Evolutionary conservation across 2,113 vertebrate genomes (phyloP), one percentile per base, ranked within the genome.

Genomic region (Strigops habroptila): DNA sequence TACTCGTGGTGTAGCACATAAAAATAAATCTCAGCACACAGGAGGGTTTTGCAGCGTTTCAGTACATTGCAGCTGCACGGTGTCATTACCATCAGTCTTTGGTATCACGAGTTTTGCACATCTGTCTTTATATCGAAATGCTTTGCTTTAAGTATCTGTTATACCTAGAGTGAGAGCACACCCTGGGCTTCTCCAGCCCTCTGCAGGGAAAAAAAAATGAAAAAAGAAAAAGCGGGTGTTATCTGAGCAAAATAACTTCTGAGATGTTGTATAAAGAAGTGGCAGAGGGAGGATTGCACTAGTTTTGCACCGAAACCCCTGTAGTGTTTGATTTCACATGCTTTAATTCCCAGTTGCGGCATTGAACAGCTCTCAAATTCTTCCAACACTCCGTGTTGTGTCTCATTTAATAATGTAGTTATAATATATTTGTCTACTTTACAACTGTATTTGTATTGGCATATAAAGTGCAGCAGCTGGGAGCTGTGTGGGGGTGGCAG

Each of bases 371-470:
- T 90, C 82, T 70, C 68, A 57, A 19, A 85, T 90, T 73, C 91
- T 77, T 92, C 90, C 74, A 86, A 5, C 88, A 44, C 67, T 57
- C 53, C 1, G 19, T 92, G 88, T 94, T 79, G 59, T 93, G 75
- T 82, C 82, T 91, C 96, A 15, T 90, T 87, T 92, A 87, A 96
- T 86, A 91, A 96, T 12, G 17, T 81, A 83, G 86, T 90, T 95
- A 82, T 92, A 92, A 94, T 95, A 79, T 94, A 95, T 96, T 94
- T 95, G 78, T 96, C 93, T 96, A 52, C 85, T 94, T 95, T 95
- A 90, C 90, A 71, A 90, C 85, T 90, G 82, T 94, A 93, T 96
- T 97, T 96, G 87, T 95, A 87, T 91, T 97, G 95, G 92, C 93
- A 90, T 95, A 69, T 91, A 70, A 77, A 90, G 52, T 76, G 67